Base-by-base conservation (phyloP, 2,113 vertebrate species). In the Labeo catla region DNA sequence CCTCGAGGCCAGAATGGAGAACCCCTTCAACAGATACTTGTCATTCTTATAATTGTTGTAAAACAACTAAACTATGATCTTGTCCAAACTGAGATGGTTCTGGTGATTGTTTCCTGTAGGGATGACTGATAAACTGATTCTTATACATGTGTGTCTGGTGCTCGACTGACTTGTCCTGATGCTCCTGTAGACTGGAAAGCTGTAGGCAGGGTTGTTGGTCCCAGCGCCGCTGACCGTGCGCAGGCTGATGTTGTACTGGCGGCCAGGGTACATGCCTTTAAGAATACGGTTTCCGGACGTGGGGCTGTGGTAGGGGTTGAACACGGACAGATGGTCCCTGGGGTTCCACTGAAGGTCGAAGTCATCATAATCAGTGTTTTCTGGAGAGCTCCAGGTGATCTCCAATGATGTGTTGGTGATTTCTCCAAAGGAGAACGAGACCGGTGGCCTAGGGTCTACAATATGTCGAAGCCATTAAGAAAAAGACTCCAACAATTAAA, bases 291-390 rank as follows among this genome's bases (percentile, higher is more conserved):
- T 93, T 82, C 90, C 81, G 0, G 93, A 90, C 0, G 83, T 89
- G 49, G 92, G 95, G 86, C 89, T 97, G 89, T 93, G 95, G 89
- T 99, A 98, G 0, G 97, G 97, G 84, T 98, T 97, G 91, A 97
- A 94, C 76, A 98, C 87, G 0, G 94, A 95, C 86, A 98, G 92
- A 2, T 86, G 87, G 87, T 99, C 98, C 82, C n/a, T 92, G 2
- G 98, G 98, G 57, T 89, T 90, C 98, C 98, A 99, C 81, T 95
- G 96, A 87, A 99, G 92, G 66, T 98, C 96, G 78, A 99, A 99
- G 92, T 98, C 97, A 0, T 97, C 96, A 2, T 96, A 99, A 92
- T 98, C 97, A 0, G 96, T 97, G 59, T 93, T 94, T 0, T 94
- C 91, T 2, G 98, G 98, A 6, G 93, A 94, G 16, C 89, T 93